Base-by-base conservation (phyloP, 2,113 vertebrate species). In the Nettapus auritus region DNA sequence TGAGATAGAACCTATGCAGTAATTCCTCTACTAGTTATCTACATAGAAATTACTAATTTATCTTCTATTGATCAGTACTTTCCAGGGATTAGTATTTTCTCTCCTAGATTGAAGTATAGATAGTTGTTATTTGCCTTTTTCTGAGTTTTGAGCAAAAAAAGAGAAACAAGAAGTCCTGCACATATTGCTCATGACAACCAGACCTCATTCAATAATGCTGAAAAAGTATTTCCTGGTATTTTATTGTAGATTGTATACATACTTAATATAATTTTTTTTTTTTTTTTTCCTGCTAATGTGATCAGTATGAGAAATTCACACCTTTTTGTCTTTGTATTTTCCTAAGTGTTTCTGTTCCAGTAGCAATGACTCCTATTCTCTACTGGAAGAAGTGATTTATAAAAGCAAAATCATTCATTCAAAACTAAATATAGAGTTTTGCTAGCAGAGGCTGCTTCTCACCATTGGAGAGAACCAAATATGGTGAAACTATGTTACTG, bases 401-500 rank as follows among this genome's bases (percentile, higher is more conserved):
- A 84, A 84, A 48, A 53, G 40, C 22, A 81, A 93, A 94, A 81
- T 73, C 44, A 57, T 1, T 78, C 36, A 60, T 55, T 91, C 1
- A 6, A 88, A 86, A 90, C 80, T 94, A 94, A 95, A 92, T 82
- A 90, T 62, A 80, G 92, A 71, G 25, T 84, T 96, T 59, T 69
- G 38, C 42, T 50, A 68, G 28, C 52, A 76, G 36, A 86, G 11
- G 15, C 28, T 63, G 64, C 19, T 71, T n/a, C 66, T 90, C 82
- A 50, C 74, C 57, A 59, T 22, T 25, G 20, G 52, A 90, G 44
- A 90, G 36, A 93, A 64, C 94, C 91, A 95, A 94, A 94, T 93
- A 96, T 68, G 93, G 96, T 42, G 57, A 95, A 96, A 94, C 59
- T 95, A 87, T 94, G 89, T 52, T 84, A 36, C 81, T 52, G 75